Base-by-base conservation (phyloP, 2,888 invertebrate genomes). In the Mactromeris polynyma region DNA sequence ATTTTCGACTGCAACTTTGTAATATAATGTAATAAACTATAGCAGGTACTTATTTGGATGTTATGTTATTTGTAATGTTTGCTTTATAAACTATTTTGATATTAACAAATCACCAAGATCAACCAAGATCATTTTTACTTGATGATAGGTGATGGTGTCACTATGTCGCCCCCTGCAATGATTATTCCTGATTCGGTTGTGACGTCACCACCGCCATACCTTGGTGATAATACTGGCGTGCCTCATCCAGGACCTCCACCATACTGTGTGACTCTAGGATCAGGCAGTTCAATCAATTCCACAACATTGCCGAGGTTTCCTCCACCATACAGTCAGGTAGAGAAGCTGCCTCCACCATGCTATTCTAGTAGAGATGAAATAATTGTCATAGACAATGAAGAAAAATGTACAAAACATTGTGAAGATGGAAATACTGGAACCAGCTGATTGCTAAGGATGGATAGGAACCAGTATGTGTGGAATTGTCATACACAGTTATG, bases 201-300 rank as follows among this genome's bases (percentile, higher is more conserved):
- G 17, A 86, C 85, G 26, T 64, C 89, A 78, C 91, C 91, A 77
- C 91, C 91, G 9, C 90, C 90, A 21, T 92, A 92, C 58, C 85
- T 80, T 42, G 90, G 90, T 38, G 89, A 90, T 73, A 89, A 90
- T 54, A 88, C 89, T n/a, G 89, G 90, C 1, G 89, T 89, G n/a
- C 92, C 92, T 26, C 92, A 92, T 64, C 89, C 84, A 11, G 92
- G 92, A 19, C 92, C 90, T 9, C 92, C 90, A 11, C 89, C 92
- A n/a, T 92, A 91, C 85, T 73, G 73, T 73, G 33, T 73, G 2
- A 85, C 79, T 3, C 84, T 92, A 2, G 92, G 92, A 4, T 92
- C 92, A 73, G 91, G 90, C 11, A 92, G 89, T 77, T 92, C 92
- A 0, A 92, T 92, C 14, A 90, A 92, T 82, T 92, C 92, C 0